Evolutionary conservation across 2,797 vertebrate genomes (phyloP).

Genomic region (Lepidocolaptes lacrymiger): DNA sequence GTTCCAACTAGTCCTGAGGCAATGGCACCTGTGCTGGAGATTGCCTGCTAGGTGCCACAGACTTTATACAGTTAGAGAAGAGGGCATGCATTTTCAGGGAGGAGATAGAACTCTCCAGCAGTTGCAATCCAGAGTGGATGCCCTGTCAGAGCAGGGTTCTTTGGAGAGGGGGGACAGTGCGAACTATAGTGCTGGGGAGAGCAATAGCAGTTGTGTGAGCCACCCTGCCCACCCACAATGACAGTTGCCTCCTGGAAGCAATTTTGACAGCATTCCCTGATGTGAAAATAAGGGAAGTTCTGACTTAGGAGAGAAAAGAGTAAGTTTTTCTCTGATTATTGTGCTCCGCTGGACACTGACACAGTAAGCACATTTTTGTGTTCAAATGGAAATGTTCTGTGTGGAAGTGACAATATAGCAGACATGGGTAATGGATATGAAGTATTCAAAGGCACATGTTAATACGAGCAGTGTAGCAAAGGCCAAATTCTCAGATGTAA

Average conservation of each 20-base stretch:
- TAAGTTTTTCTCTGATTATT: not conserved
- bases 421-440: not conserved
- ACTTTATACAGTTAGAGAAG: not conserved
- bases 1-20: not conserved
- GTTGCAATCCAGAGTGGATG: rapidly evolving
- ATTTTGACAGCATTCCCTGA: not conserved
- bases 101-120: not conserved
- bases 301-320: not conserved
- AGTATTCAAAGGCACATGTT: not conserved
- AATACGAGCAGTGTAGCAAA: not conserved
- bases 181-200: not conserved
- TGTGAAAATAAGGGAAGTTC: not conserved
- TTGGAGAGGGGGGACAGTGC: not conserved
- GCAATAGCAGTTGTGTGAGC: rapidly evolving
- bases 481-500: not conserved
- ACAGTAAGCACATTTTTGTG: not conserved
- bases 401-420: not conserved
- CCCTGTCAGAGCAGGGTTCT: rapidly evolving
- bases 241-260: rapidly evolving
- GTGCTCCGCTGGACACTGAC: not conserved
- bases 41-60: not conserved
- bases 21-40: not conserved
- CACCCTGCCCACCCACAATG: rapidly evolving
- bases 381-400: not conserved
- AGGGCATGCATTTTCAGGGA: not conserved